phyloP scores from a whole-genome alignment of 2,888 invertebrate species.

The Rapana venosa region DNA sequence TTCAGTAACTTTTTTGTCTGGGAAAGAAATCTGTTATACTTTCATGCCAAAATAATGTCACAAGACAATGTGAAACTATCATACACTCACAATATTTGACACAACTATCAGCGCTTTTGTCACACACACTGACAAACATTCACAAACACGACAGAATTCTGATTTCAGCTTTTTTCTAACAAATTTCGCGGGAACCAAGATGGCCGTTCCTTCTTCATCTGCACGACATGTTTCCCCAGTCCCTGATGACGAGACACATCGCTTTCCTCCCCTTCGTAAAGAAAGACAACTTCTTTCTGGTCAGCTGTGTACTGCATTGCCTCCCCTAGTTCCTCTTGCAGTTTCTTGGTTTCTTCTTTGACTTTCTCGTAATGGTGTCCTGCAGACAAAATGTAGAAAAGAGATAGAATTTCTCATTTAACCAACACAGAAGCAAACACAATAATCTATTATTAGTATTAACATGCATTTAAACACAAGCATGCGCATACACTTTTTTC shows the following conservation, averaged over 20 bases:
- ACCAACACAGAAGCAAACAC: background rate
- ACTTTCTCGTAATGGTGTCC: slow-evolving; percentile 91
- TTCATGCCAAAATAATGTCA: too few species aligned
- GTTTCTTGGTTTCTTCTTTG: slow-evolving; percentile 87
- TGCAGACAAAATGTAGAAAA: slow-evolving; percentile 77
- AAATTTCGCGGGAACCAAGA: slow-evolving; percentile 93
- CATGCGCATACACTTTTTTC: too few species aligned
- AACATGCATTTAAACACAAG: background rate
- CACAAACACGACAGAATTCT: too few species aligned
- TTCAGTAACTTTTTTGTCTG: too few species aligned
- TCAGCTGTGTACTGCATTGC: slow-evolving; percentile 82
- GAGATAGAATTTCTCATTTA: background rate
- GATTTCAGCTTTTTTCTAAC: slow-evolving; percentile 76
- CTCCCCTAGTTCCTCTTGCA: slow-evolving; percentile 87
- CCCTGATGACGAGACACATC: slow-evolving; percentile 66
- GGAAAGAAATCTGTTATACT: too few species aligned
- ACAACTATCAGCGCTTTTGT: too few species aligned
- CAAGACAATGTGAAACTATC: too few species aligned
- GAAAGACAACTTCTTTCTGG: slow-evolving; percentile 85
- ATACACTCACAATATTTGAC: too few species aligned
- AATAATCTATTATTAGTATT: background rate
- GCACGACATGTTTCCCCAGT: slow-evolving; percentile 87
- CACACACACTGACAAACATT: too few species aligned
- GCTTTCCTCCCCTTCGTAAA: slow-evolving; percentile 88
- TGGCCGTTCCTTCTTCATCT: slow-evolving; percentile 89